A percentile compares a stretch with the other conserved stretches of the same genome.
Conservation (phyloP, 2,888 invertebrate genomes). For the Heliconius aoede region DNA sequence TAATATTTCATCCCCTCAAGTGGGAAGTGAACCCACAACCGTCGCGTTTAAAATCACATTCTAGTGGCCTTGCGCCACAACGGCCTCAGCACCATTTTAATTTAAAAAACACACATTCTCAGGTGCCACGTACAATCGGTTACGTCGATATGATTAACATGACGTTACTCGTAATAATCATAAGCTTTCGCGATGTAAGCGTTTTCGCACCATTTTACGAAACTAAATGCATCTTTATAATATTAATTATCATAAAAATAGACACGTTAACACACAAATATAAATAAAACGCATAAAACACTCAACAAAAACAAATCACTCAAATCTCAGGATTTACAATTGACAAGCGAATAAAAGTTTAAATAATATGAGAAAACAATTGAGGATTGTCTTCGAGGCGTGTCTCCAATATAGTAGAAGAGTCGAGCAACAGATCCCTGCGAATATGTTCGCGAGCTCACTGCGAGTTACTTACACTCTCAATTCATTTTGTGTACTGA, state of each 20-base stretch:
- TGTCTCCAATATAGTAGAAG: constrained; percentile 70
- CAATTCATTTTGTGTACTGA: constrained; percentile 84
- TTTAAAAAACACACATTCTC: too few relatives aligned
- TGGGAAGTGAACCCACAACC: too few relatives aligned
- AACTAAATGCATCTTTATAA: background rate
- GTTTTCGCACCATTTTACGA: background rate
- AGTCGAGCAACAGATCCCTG: constrained; percentile 80
- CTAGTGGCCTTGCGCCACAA: too few relatives aligned
- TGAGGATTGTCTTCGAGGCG: constrained; percentile 63
- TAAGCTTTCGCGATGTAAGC: background rate
- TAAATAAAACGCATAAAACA: background rate
- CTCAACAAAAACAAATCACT: background rate
- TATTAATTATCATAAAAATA: background rate
- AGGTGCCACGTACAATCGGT: too few relatives aligned
- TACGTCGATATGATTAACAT: background rate
- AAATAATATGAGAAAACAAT: constrained; percentile 67
- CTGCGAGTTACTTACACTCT: constrained; percentile 82
- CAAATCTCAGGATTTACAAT: constrained; percentile 20
- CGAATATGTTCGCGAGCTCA: constrained; percentile 83
- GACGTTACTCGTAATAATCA: background rate
- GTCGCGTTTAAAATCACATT: too few relatives aligned
- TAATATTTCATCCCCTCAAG: too few relatives aligned
- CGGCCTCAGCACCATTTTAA: too few relatives aligned
- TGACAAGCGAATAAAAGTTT: constrained; percentile 66
- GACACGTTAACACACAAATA: background rate